Evolutionary conservation across 1,140 invertebrate genomes (phyloP).

Genomic region (Homarus americanus): DNA sequence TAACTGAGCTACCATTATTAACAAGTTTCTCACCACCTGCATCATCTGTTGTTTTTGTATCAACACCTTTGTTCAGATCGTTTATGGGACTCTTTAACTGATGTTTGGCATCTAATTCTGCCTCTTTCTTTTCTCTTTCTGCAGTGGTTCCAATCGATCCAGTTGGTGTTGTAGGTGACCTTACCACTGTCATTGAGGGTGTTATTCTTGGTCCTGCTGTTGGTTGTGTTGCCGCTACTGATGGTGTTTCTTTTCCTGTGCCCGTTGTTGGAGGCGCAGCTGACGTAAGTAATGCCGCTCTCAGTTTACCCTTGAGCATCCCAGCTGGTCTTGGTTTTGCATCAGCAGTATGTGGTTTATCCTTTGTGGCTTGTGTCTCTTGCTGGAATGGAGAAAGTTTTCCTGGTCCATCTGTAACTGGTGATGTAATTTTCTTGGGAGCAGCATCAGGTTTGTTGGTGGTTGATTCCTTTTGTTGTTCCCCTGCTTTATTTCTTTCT

Average conservation of each 20-base stretch:
- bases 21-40: constrained; percentile 17
- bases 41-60: constrained; percentile 21
- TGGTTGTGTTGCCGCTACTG: background rate
- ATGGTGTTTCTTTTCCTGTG: background rate
- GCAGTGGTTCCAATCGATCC: background rate
- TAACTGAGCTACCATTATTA: constrained; percentile 9
- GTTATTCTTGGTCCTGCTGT: background rate
- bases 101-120: constrained; percentile 59
- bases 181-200: background rate
- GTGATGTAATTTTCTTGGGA: constrained; percentile 3
- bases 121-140: constrained; percentile 10
- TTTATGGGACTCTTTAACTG: constrained; percentile 26
- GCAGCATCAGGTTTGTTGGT: background rate
- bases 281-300: constrained; percentile 26
- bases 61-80: constrained; percentile 41
- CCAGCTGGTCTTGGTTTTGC: constrained; percentile 35
- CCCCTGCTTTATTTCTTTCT: constrained; percentile 22
- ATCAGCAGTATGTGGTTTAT: background rate
- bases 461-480: background rate
- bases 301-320: constrained; percentile 17
- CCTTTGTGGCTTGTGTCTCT: background rate
- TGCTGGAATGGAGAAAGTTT: background rate
- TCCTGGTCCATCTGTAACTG: background rate
- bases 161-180: background rate
- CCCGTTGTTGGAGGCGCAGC: background rate